Evolutionary conservation across 2,113 vertebrate species (phyloP), one percentile per base, ranked within the genome.

Genomic region (Struthidea cinerea): DNA sequence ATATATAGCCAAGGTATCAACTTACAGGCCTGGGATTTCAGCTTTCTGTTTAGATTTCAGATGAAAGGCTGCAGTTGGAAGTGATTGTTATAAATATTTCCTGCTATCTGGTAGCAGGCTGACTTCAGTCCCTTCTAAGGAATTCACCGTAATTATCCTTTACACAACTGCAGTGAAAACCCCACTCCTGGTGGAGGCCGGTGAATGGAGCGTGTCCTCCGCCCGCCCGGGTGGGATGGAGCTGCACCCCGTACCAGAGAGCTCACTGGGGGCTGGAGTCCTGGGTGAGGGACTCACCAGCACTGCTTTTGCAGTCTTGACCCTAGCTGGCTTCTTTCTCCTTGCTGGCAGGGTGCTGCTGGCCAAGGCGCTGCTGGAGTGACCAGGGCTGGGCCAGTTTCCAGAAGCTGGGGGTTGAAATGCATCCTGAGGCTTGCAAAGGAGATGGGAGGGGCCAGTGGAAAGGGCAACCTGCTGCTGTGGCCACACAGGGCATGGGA

Each of bases 41-140:
- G 87, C 94, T 96, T 98, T 97, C 93, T 98, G 96, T 98, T 98
- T 96, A 96, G 90, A 93, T 96, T 97, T 93, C 69, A 95, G 84
- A 95, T 95, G 90, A 95, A 96, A 97, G 90, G 94, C 93, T 95
- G 69, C 69, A 89, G 49, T 97, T 95, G 75, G 84, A 93, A 95
- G 90, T 83, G 73, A 97, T 95, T 88, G 91, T 96, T 97, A 79
- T 94, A 97, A 98, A 97, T 97, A 97, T 96, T 97, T 97, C 89
- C 96, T 64, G n/a, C 95, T 97, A 94, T 96, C 96, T 96, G 82
- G 93, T 97, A 96, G 94, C 89, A 61, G 90, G 42, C 77, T 92
- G 46, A 63, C 75, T 95, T 91, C 67, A 95, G 91, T 84, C 83
- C 87, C 73, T 96, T 96, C 92, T 82, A 90, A 96, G 89, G 89